These are phyloP conservation scores for Solenopsis invicta DNA, from an alignment of 1,140 invertebrate genomes.

Conservation along the genomic window DNA sequence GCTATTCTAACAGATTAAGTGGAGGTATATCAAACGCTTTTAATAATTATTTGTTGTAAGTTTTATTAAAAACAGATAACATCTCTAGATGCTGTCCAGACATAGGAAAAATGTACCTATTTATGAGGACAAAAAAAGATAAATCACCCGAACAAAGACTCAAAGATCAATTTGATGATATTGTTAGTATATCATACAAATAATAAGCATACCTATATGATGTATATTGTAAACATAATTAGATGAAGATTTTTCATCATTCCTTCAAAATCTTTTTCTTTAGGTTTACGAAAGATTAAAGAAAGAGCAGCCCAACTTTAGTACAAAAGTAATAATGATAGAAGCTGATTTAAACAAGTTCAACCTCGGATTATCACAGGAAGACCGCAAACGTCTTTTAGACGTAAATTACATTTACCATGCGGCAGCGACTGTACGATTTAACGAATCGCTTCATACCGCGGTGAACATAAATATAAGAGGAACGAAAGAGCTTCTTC, in stretches of 20 bases:
- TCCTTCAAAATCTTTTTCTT: neutral
- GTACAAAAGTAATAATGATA: constrained; percentile 88
- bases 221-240: neutral
- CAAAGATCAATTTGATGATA: constrained; percentile 88
- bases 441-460: constrained; percentile 93
- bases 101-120: constrained; percentile 89
- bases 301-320: constrained; percentile 81
- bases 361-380: constrained; percentile 88
- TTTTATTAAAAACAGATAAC: neutral
- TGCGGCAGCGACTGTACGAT: constrained; percentile 95
- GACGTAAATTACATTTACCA: constrained; percentile 93
- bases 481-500: constrained; percentile 88
- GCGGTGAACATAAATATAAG: constrained; percentile 89
- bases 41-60: neutral
- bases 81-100: constrained; percentile 89
- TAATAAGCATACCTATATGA: neutral
- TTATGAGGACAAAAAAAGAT: constrained; percentile 91
- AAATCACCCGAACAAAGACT: constrained; percentile 88
- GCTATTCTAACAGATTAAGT: neutral
- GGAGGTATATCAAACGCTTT: neutral
- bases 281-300: constrained; percentile 88
- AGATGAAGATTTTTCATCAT: neutral
- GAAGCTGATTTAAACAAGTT: constrained; percentile 88
- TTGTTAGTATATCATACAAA: constrained; percentile 83
- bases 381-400: constrained; percentile 86